These are phyloP conservation scores for Zonitis immaculata DNA, from an alignment of 2,888 invertebrate species.

Conservation along the genomic window DNA sequence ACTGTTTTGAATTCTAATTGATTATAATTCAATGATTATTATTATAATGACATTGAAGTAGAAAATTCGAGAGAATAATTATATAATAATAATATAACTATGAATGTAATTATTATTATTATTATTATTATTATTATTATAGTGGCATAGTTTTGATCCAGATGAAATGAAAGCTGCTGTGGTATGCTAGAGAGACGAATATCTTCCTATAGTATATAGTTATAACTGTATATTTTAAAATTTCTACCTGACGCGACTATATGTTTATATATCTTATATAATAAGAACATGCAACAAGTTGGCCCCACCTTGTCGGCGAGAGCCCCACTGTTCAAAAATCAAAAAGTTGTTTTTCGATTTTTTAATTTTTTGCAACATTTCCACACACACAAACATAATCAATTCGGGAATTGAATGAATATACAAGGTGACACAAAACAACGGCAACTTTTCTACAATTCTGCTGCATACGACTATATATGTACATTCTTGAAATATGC, in stretches of 20 bases:
- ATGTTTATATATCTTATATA: not conserved
- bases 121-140: no score
- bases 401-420: not conserved
- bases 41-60: no score
- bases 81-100: no score
- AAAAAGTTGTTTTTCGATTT: no score
- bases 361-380: no score
- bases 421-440: no score
- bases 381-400: not conserved
- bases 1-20: not conserved
- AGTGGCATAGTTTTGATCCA: not conserved
- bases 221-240: not conserved
- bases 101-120: no score
- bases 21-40: not conserved
- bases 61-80: no score
- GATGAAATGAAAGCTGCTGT: not conserved
- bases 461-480: not conserved
- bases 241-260: not conserved
- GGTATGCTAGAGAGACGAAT: not conserved
- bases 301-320: not conserved
- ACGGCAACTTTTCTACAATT: no score
- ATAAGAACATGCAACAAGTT: not conserved
- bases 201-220: constrained; percentile 1
- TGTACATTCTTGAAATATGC: not conserved
- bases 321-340: not conserved